Percentiles rank a stretch among this genome's conserved stretches.
Conservation (phyloP, 2,797 vertebrate genomes). For the Leontocebus nigricollis region DNA sequence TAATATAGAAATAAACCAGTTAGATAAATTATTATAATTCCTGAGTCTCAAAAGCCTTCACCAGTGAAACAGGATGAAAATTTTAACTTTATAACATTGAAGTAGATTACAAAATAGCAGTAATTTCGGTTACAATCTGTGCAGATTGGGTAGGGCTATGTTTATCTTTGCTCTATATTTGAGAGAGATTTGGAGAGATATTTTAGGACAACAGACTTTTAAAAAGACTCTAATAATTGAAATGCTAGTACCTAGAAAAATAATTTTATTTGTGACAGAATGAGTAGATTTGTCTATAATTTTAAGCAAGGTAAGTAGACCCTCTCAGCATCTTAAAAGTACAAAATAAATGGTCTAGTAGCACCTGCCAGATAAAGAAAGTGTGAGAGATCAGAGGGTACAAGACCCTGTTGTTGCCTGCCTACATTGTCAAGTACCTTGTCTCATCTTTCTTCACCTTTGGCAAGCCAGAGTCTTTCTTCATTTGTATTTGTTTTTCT, state of each 20-base stretch:
- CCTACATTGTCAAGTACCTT: background rate
- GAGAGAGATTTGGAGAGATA: background rate
- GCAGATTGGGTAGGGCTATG: background rate
- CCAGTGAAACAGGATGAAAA: background rate
- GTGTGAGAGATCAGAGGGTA: background rate
- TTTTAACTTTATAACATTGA: slow-evolving; percentile 51
- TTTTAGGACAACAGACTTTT: background rate
- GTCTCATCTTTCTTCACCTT: background rate
- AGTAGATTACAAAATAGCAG: slow-evolving; percentile 2
- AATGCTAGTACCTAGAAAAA: background rate
- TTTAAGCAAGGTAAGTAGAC: background rate
- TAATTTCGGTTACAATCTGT: background rate
- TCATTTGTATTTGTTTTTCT: background rate
- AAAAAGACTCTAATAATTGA: background rate
- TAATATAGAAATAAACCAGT: background rate
- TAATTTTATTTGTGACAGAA: background rate
- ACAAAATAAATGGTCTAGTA: background rate
- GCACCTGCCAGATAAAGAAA: background rate
- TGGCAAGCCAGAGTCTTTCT: background rate
- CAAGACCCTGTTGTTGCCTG: background rate
- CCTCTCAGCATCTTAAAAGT: background rate
- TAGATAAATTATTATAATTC: background rate
- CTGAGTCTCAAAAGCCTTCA: background rate
- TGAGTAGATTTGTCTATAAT: background rate
- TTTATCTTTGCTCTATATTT: background rate